Evolutionary conservation across 2,113 vertebrate genomes (phyloP).

Genomic region (Pelusios castaneus): DNA sequence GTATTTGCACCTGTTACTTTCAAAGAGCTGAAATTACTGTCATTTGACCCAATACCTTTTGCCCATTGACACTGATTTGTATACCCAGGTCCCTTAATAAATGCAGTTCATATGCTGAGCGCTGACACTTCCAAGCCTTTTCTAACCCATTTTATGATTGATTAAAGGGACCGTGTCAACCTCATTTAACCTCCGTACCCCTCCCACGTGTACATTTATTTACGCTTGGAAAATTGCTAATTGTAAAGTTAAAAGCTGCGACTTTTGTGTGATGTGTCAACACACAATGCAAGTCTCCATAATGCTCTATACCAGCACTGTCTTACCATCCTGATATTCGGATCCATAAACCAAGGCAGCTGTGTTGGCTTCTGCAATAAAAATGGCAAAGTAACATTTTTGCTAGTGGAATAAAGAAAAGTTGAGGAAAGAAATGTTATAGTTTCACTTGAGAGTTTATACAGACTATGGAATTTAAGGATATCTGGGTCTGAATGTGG

Average conservation of each 20-base stretch:
- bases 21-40: neutral
- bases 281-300: neutral
- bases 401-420: rapidly evolving
- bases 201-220: rapidly evolving
- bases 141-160: neutral
- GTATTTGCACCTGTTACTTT: neutral
- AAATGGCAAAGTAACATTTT: rapidly evolving
- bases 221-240: neutral
- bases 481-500: neutral
- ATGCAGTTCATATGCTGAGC: constrained; percentile 16
- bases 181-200: rapidly evolving
- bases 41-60: neutral
- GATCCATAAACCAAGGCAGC: rapidly evolving
- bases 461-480: neutral
- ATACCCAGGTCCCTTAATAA: constrained; percentile 1
- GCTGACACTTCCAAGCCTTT: neutral
- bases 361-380: rapidly evolving
- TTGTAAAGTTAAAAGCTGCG: neutral
- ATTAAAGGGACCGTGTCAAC: rapidly evolving
- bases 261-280: neutral
- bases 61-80: neutral
- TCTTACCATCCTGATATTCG: rapidly evolving
- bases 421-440: rapidly evolving
- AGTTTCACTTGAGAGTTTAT: rapidly evolving
- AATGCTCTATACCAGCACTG: neutral